Evolutionary conservation across 2,888 invertebrate species (phyloP).

Genomic region (Pyrgus malvae): DNA sequence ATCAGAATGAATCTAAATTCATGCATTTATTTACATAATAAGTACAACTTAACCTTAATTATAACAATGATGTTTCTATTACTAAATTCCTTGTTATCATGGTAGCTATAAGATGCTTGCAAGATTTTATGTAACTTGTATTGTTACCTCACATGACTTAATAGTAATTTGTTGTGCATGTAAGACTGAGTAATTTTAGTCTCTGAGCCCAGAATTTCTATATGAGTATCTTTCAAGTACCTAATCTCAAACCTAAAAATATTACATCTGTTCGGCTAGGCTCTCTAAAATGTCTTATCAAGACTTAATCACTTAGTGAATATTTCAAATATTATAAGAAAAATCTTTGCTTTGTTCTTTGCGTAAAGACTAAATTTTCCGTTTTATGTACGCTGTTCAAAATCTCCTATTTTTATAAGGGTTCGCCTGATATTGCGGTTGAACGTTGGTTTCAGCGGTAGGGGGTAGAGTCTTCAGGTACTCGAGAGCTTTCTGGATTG

Average conservation of each 20-base stretch:
- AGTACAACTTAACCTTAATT: constrained; percentile 9
- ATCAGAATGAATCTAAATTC: background rate
- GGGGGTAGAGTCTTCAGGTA: constrained; percentile 82
- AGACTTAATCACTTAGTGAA: no score
- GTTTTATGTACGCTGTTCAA: constrained; percentile 3
- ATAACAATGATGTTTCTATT: background rate
- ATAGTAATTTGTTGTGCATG: background rate
- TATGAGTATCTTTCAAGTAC: background rate
- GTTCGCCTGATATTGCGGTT: constrained; percentile 41
- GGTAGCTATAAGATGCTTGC: background rate
- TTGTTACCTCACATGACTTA: background rate
- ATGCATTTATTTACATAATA: constrained; percentile 16
- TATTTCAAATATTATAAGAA: background rate
- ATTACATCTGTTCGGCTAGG: no score
- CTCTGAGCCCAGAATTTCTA: background rate
- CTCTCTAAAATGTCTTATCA: no score
- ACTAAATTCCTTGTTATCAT: background rate
- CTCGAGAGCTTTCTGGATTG: constrained; percentile 85
- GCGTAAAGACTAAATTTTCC: background rate
- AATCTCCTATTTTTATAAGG: constrained; percentile 30
- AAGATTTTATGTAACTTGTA: background rate
- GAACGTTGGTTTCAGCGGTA: constrained; percentile 62
- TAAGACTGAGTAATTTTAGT: background rate
- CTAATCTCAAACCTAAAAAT: background rate
- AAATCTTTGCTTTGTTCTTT: background rate